phyloP scores from a whole-genome alignment of 2,888 invertebrate genomes.

The Coelopa pilipes region DNA sequence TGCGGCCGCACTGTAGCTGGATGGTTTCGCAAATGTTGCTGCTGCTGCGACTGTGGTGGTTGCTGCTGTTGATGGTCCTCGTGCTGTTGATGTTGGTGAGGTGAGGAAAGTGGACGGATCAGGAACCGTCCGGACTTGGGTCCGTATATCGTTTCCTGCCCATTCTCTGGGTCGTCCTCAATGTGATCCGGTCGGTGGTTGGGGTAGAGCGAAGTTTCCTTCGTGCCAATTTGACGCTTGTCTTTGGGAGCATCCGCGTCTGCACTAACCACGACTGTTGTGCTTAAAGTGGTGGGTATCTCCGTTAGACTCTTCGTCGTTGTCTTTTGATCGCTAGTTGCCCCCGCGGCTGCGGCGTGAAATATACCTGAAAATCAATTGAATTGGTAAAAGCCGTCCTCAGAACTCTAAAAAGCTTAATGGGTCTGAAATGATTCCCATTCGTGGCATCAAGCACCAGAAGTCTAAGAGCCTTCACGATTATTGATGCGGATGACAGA shows the following conservation, averaged over 20 bases:
- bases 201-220: constrained; percentile 60
- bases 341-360: constrained; percentile 28
- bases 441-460: no score
- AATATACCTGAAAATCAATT: constrained; percentile 42
- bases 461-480: no score
- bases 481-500: no score
- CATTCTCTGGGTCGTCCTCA: constrained; percentile 62
- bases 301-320: constrained; percentile 45
- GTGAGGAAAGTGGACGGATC: constrained; percentile 62
- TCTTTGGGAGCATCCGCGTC: constrained; percentile 57
- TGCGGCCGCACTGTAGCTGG: constrained; percentile 60
- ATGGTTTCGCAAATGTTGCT: constrained; percentile 62
- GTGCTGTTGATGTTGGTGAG: constrained; percentile 59
- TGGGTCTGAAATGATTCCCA: no score
- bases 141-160: constrained; percentile 64
- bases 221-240: constrained; percentile 62
- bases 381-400: no score
- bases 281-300: constrained; percentile 33
- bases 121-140: constrained; percentile 63
- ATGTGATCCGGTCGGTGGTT: constrained; percentile 58
- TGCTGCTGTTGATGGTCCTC: constrained; percentile 61
- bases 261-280: constrained; percentile 37
- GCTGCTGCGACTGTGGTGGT: constrained; percentile 58
- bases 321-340: constrained; percentile 47
- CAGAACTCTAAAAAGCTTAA: no score